Percentiles rank a stretch among this genome's conserved stretches.
Evolutionary conservation across 2,113 vertebrate species (phyloP).

Genomic region (Halcyon senegalensis): DNA sequence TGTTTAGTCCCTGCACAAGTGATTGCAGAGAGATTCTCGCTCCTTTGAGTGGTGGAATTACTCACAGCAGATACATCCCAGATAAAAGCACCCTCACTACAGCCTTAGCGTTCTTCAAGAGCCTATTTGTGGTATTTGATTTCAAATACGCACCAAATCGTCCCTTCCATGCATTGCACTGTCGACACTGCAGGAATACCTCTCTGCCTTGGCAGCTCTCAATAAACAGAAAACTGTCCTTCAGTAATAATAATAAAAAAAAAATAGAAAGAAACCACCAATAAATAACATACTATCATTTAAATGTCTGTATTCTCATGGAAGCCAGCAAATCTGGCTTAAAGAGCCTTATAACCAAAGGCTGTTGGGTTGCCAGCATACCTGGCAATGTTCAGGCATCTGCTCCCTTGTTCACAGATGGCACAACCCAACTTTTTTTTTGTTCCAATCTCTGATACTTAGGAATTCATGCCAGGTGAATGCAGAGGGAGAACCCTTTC

Average conservation of each 20-base stretch:
- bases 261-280: background rate
- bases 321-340: background rate
- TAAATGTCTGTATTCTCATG: background rate
- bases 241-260: background rate
- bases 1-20: background rate
- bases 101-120: background rate
- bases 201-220: background rate
- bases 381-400: background rate
- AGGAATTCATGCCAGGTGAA: rapidly evolving
- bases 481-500: background rate
- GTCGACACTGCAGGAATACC: background rate
- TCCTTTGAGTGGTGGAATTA: background rate
- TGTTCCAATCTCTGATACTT: background rate
- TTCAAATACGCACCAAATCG: background rate
- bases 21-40: background rate
- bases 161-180: background rate
- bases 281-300: background rate
- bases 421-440: background rate
- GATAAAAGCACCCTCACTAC: background rate
- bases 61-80: background rate
- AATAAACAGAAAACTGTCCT: background rate
- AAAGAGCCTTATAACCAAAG: background rate
- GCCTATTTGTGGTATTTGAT: background rate
- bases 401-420: background rate
- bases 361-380: too few relatives aligned